A percentile compares a stretch with the other conserved stretches of the same genome.
Conservation (phyloP, 1,140 invertebrate species). For the Zaprionus camerounensis region DNA sequence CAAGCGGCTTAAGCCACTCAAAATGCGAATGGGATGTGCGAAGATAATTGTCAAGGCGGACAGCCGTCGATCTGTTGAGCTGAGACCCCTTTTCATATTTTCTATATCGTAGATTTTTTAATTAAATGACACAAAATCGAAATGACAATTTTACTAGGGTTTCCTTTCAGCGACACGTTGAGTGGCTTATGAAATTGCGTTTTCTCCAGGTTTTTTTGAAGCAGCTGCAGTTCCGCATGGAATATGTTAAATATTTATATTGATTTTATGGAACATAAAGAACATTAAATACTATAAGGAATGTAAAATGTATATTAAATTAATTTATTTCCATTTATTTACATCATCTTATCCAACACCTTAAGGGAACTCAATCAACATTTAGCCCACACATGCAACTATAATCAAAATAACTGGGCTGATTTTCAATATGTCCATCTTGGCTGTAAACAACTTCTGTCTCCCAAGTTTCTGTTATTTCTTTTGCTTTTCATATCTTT, state of each 20-base stretch:
- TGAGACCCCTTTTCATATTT: slow-evolving; percentile 62
- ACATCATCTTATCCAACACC: too few relatives aligned
- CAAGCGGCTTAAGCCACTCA: slow-evolving; percentile 60
- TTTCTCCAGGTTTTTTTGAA: neutral
- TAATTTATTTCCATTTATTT: too few relatives aligned
- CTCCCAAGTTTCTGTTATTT: too few relatives aligned
- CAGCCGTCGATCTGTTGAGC: slow-evolving; percentile 9
- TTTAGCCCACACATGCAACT: too few relatives aligned
- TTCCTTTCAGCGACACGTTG: slow-evolving; percentile 5
- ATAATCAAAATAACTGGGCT: too few relatives aligned
- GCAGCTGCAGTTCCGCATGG: neutral
- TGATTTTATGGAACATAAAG: neutral
- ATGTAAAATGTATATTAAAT: too few relatives aligned
- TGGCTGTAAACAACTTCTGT: too few relatives aligned
- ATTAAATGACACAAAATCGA: slow-evolving; percentile 58
- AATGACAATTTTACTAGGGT: slow-evolving; percentile 52
- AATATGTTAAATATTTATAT: neutral
- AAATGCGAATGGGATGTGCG: slow-evolving; percentile 50
- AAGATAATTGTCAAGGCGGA: slow-evolving; percentile 74
- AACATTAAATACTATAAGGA: too few relatives aligned
- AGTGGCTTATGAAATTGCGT: slow-evolving; percentile 52
- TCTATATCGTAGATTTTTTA: slow-evolving; percentile 55
- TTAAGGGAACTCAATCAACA: too few relatives aligned
- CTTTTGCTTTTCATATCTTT: too few relatives aligned
- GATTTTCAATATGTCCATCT: too few relatives aligned